Conservation (phyloP, 2,888 invertebrate species). For the Dendrolimus pini region DNA sequence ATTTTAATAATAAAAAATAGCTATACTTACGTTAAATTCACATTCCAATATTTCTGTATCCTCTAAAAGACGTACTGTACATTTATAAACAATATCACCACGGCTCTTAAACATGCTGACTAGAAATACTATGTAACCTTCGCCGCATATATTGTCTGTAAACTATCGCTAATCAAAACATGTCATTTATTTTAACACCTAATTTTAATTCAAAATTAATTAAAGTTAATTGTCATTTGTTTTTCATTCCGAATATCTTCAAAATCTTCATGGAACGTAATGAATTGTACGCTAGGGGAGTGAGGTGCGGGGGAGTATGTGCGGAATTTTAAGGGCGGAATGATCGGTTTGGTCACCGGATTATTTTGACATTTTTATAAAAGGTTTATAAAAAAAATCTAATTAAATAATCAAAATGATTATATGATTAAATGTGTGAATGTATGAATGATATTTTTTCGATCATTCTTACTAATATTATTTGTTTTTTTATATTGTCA, state of each 20-base stretch:
- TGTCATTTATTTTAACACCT: conserved; percentile 15
- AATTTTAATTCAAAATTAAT: conserved; percentile 20
- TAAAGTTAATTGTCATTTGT: conserved; percentile 32
- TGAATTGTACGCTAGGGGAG: background rate
- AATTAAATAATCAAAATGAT: no score
- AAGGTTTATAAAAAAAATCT: no score
- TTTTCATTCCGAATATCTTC: conserved; percentile 25
- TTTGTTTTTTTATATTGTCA: no score
- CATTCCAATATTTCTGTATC: conserved; percentile 94
- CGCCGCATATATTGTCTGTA: conserved; percentile 13
- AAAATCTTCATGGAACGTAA: conserved; percentile 5
- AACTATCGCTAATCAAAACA: conserved; percentile 12
- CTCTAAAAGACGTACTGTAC: conserved; percentile 91
- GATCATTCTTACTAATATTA: no score
- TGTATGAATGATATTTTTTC: no score
- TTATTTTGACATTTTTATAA: no score
- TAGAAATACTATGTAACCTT: conserved; percentile 8
- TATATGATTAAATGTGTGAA: no score
- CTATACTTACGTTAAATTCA: conserved; percentile 84
- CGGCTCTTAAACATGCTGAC: conserved; percentile 79
- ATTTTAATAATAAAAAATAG: no score
- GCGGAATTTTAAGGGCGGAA: conserved; percentile 1
- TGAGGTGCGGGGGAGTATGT: conserved; percentile 9
- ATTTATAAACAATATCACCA: conserved; percentile 89
- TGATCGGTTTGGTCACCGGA: no score